phyloP scores from a whole-genome alignment of 1,140 invertebrate genomes.

The Drosophila funebris region DNA sequence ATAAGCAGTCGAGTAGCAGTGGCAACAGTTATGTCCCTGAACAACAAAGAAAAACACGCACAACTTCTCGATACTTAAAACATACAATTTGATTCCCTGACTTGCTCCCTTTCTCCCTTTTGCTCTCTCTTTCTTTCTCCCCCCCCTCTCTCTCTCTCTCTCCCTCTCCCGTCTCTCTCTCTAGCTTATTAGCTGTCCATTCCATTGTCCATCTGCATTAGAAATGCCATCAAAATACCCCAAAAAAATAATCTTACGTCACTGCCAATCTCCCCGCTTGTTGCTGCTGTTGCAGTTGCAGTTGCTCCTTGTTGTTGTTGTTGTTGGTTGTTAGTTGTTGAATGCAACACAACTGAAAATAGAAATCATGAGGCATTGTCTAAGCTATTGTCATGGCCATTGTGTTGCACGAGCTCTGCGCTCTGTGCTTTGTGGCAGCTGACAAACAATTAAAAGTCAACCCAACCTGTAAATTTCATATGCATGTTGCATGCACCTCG shows the following conservation, averaged over 20 bases:
- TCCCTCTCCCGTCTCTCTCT: neutral
- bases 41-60: too few species aligned
- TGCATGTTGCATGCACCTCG: too few species aligned
- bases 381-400: neutral
- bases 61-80: too few species aligned
- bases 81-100: too few species aligned
- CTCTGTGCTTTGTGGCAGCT: neutral
- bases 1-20: too few species aligned
- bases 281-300: neutral
- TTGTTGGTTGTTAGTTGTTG: neutral
- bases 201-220: neutral
- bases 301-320: neutral
- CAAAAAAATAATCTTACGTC: neutral
- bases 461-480: neutral
- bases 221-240: neutral
- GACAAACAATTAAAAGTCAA: constrained; percentile 28
- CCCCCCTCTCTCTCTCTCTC: too few species aligned
- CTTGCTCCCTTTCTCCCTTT: too few species aligned
- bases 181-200: neutral
- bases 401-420: neutral
- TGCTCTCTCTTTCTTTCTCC: too few species aligned
- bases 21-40: too few species aligned
- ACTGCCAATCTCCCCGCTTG: neutral
- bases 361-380: neutral
- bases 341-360: neutral